Evolutionary conservation across 1,140 invertebrate species (phyloP).

Genomic region (Achroia grisella): DNA sequence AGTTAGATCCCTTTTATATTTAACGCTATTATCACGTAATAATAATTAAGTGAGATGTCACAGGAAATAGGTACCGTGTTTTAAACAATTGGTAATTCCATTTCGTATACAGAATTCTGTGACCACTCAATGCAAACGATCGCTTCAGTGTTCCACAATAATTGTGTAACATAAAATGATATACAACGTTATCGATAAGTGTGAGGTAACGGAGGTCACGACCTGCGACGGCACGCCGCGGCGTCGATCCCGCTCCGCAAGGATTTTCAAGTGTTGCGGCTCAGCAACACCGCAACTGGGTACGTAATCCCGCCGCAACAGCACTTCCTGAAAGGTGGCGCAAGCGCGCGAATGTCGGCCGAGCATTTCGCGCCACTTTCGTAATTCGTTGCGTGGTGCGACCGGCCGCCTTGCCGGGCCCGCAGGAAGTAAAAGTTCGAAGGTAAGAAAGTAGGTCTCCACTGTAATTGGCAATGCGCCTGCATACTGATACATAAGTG

Average conservation of each 20-base stretch:
- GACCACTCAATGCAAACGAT: too few species aligned
- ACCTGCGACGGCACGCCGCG: not conserved
- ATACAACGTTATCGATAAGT: too few species aligned
- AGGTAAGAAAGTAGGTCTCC: constrained; percentile 73
- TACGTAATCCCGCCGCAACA: constrained; percentile 60
- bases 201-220: constrained; percentile 12
- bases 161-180: too few species aligned
- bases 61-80: too few species aligned
- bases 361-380: constrained; percentile 71
- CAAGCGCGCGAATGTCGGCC: constrained; percentile 71
- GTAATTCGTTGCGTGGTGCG: constrained; percentile 68
- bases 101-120: too few species aligned
- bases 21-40: too few species aligned
- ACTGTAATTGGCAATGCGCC: constrained; percentile 65
- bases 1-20: too few species aligned
- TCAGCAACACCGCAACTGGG: constrained; percentile 20
- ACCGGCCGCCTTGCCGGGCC: constrained; percentile 61
- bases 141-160: too few species aligned
- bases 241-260: constrained; percentile 18
- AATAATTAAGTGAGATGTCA: too few species aligned
- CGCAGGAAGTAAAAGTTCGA: constrained; percentile 74
- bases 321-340: constrained; percentile 69
- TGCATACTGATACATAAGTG: constrained; percentile 63
- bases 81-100: too few species aligned
- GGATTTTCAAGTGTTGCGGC: constrained; percentile 17